Conservation (phyloP, 2,888 invertebrate species). For the Agriotes lineatus region DNA sequence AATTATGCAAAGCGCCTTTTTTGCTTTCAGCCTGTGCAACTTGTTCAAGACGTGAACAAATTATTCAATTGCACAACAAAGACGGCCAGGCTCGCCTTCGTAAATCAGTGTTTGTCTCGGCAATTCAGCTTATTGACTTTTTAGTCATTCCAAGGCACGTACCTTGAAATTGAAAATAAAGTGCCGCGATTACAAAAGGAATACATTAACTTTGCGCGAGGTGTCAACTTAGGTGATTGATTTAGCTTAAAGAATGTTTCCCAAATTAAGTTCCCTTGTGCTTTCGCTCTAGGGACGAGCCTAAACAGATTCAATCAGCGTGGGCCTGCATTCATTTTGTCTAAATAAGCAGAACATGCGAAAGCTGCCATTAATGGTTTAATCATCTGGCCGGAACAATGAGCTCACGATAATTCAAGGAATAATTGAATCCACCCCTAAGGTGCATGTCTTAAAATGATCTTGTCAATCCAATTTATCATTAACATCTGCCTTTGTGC, state of each 20-base stretch:
- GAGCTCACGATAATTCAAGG: too few species aligned
- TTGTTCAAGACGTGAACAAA: constrained; percentile 38
- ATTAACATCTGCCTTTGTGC: too few species aligned
- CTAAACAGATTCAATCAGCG: constrained; percentile 9
- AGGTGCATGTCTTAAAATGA: too few species aligned
- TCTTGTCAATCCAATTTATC: too few species aligned
- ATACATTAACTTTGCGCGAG: constrained; percentile 37
- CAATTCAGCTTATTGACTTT: constrained; percentile 41
- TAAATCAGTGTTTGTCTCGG: constrained; percentile 40
- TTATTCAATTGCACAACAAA: constrained; percentile 38
- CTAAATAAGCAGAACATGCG: not conserved
- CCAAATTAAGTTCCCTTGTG: constrained; percentile 11
- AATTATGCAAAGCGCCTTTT: constrained; percentile 37
- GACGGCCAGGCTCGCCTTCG: constrained; percentile 26
- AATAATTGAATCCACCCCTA: too few species aligned
- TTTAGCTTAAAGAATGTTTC: constrained; percentile 19
- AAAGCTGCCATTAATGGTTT: not conserved
- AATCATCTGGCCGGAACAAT: not conserved
- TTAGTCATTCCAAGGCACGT: constrained; percentile 41
- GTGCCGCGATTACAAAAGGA: constrained; percentile 38
- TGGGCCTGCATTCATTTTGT: constrained; percentile 9
- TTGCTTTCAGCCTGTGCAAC: constrained; percentile 30
- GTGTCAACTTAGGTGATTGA: constrained; percentile 27
- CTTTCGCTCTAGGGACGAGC: not conserved
- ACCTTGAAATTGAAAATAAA: constrained; percentile 39